These are phyloP conservation scores for Thelaira solivaga DNA, from an alignment of 2,888 invertebrate species.

Conservation along the genomic window DNA sequence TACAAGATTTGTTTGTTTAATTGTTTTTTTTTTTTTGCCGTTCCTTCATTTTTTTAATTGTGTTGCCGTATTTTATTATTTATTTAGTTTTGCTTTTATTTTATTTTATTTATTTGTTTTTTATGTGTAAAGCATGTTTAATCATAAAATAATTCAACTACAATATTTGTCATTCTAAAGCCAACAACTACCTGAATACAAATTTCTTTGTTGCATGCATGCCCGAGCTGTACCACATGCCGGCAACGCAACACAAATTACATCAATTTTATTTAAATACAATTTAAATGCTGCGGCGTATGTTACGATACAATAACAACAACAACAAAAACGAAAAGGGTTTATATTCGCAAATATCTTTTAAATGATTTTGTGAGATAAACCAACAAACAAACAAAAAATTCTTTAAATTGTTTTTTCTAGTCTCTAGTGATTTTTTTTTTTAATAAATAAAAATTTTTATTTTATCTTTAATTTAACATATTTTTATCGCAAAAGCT, in stretches of 20 bases:
- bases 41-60: neutral
- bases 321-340: too few relatives aligned
- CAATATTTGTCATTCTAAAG: constrained; percentile 33
- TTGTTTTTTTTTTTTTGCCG: neutral
- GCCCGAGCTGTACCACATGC: constrained; percentile 24
- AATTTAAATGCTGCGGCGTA: too few relatives aligned
- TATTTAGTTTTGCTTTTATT: constrained; percentile 15
- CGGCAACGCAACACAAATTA: constrained; percentile 16
- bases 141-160: constrained; percentile 38
- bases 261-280: constrained; percentile 35
- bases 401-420: too few relatives aligned
- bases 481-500: constrained; percentile 50
- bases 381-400: too few relatives aligned
- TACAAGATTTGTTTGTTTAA: constrained; percentile 5
- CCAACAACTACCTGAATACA: neutral
- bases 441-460: too few relatives aligned
- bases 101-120: too few relatives aligned
- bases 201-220: constrained; percentile 12
- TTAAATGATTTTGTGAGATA: too few relatives aligned
- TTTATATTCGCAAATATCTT: too few relatives aligned
- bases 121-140: constrained; percentile 43
- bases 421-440: too few relatives aligned
- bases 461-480: constrained; percentile 19
- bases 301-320: too few relatives aligned
- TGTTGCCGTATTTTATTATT: constrained; percentile 12